Evolutionary conservation across 2,113 vertebrate species (phyloP).

Genomic region (Rallus limicola): DNA sequence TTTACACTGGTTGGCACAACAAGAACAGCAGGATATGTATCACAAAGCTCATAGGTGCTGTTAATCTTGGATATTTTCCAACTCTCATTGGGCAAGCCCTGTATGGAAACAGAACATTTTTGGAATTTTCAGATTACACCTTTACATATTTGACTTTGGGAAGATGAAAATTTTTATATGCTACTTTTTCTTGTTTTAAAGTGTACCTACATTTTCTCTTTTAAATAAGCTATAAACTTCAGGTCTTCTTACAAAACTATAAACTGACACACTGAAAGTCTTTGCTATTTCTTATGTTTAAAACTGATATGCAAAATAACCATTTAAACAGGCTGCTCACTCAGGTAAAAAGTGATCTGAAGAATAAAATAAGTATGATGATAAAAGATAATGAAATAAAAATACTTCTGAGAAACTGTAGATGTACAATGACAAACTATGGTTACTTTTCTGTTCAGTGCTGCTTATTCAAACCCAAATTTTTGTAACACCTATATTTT

Average conservation of each 20-base stretch:
- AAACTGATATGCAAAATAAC: neutral
- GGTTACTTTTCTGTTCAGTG: neutral
- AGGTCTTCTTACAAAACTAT: neutral
- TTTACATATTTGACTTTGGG: neutral
- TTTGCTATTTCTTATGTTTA: neutral
- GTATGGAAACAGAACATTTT: neutral
- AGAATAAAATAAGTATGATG: too few species aligned
- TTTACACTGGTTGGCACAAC: conserved; percentile 91
- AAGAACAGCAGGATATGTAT: conserved; percentile 91
- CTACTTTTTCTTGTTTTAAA: neutral
- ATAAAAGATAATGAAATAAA: neutral
- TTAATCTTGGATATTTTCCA: conserved; percentile 96
- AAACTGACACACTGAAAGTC: neutral
- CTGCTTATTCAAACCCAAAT: neutral
- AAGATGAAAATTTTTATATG: neutral
- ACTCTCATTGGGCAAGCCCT: conserved; percentile 97
- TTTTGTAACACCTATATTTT: neutral
- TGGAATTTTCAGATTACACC: neutral
- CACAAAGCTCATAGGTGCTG: conserved; percentile 90
- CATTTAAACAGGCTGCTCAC: neutral
- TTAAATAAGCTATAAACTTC: neutral
- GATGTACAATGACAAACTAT: neutral
- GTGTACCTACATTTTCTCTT: neutral
- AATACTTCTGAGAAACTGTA: neutral
- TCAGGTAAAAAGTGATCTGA: neutral